Conservation (phyloP, 1,140 invertebrate species). For the Bombyx mandarina region DNA sequence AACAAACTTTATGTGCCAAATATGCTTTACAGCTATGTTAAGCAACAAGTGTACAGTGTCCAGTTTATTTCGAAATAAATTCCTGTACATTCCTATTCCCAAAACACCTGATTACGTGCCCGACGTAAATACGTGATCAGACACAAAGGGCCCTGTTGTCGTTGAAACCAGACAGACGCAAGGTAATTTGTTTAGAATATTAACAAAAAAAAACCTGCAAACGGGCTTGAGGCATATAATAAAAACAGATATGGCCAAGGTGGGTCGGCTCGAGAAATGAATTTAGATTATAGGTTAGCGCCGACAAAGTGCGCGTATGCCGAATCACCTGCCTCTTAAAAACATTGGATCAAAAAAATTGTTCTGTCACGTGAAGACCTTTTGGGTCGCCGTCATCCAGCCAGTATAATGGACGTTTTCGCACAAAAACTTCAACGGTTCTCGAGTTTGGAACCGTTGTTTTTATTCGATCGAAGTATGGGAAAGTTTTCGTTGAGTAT, state of each 20-base stretch:
- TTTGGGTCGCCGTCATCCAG: constrained; percentile 13
- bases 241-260: constrained; percentile 62
- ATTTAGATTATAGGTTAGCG: constrained; percentile 70
- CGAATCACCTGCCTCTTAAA: constrained; percentile 57
- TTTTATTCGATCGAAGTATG: constrained; percentile 15
- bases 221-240: constrained; percentile 62
- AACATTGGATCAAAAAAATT: constrained; percentile 41
- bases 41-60: no score
- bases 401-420: constrained; percentile 30
- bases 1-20: no score
- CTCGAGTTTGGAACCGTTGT: constrained; percentile 14
- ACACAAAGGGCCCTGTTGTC: constrained; percentile 34
- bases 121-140: constrained; percentile 3
- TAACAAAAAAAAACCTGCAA: constrained; percentile 54
- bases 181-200: constrained; percentile 66
- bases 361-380: constrained; percentile 24
- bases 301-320: constrained; percentile 62
- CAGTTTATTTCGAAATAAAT: no score
- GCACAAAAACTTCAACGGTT: constrained; percentile 10
- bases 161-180: constrained; percentile 43
- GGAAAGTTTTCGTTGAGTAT: constrained; percentile 11
- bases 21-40: no score
- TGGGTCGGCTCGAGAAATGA: constrained; percentile 67
- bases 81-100: no score
- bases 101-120: no score